A percentile compares a stretch with the other conserved stretches of the same genome.
Evolutionary conservation across 2,888 invertebrate genomes (phyloP).

Genomic region (Charanyca ferruginea): DNA sequence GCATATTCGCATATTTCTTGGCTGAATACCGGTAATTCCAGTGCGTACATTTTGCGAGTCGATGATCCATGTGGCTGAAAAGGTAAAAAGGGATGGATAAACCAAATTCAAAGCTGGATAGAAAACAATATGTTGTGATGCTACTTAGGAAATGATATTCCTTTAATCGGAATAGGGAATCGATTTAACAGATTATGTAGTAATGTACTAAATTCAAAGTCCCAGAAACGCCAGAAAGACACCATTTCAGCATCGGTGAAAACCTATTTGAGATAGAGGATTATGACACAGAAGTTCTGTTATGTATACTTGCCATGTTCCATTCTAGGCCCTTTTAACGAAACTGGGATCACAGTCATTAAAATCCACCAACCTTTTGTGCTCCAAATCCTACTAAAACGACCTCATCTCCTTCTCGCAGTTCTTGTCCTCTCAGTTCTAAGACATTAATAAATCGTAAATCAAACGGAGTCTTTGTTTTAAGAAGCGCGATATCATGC

Average conservation of each 20-base stretch:
- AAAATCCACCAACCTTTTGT: constrained; percentile 66
- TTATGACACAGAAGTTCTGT: too few relatives aligned
- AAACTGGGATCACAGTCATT: not conserved
- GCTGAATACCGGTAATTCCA: constrained; percentile 80
- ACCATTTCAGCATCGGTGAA: too few relatives aligned
- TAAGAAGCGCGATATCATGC: constrained; percentile 83
- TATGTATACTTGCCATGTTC: too few relatives aligned
- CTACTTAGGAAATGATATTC: too few relatives aligned
- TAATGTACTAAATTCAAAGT: too few relatives aligned
- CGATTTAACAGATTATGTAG: too few relatives aligned
- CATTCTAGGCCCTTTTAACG: not conserved
- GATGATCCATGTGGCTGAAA: constrained; percentile 80
- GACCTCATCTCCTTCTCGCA: constrained; percentile 78
- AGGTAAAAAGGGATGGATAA: not conserved
- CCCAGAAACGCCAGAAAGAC: too few relatives aligned
- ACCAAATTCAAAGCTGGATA: too few relatives aligned
- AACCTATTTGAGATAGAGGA: too few relatives aligned
- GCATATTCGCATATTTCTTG: constrained; percentile 83
- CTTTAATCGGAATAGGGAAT: too few relatives aligned
- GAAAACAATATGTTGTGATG: too few relatives aligned
- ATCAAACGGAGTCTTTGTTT: constrained; percentile 74
- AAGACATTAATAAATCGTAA: constrained; percentile 69
- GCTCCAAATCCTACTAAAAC: constrained; percentile 84
- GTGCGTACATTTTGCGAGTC: constrained; percentile 74
- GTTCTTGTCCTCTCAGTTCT: constrained; percentile 64